These are phyloP conservation scores for Brachirus orientalis DNA, from an alignment of 2,113 vertebrate species.

Conservation along the genomic window DNA sequence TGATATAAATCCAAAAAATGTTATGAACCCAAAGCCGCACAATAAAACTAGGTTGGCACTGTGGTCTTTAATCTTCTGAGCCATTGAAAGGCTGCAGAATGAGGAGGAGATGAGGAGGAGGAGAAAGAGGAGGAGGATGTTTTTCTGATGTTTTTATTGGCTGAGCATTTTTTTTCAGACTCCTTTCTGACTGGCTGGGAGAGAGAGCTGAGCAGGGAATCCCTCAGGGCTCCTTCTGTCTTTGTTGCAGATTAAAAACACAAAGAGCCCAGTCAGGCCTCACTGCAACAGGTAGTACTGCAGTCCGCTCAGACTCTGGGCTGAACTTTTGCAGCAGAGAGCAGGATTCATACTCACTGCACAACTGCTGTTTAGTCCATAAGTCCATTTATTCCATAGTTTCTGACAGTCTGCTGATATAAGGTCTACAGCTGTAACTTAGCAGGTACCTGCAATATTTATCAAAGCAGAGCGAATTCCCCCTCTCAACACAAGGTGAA, in stretches of 20 bases:
- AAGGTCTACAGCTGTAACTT: constrained; percentile 8
- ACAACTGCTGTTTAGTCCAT: constrained; percentile 11
- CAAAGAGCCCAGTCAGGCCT: constrained; percentile 39
- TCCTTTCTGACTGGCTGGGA: constrained; percentile 58
- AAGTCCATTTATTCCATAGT: constrained; percentile 10
- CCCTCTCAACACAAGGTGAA: neutral
- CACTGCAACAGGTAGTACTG: constrained; percentile 21
- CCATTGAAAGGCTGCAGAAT: constrained; percentile 30
- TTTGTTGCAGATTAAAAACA: constrained; percentile 58
- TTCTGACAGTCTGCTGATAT: neutral
- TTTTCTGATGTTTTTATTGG: constrained; percentile 54
- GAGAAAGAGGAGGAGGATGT: constrained; percentile 53
- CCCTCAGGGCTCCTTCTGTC: constrained; percentile 42
- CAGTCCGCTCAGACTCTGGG: neutral
- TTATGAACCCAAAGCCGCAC: neutral
- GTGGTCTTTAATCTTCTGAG: constrained; percentile 15
- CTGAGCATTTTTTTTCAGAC: constrained; percentile 8
- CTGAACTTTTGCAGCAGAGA: neutral
- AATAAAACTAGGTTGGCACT: neutral
- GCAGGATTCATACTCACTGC: neutral
- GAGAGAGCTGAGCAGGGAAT: constrained; percentile 40
- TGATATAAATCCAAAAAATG: neutral
- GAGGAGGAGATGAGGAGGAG: constrained; percentile 35
- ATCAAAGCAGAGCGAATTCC: constrained; percentile 4
- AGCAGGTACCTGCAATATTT: constrained; percentile 3